These are phyloP conservation scores for Hippopotamus amphibius DNA, from an alignment of 2,113 vertebrate species.

Conservation along the genomic window DNA sequence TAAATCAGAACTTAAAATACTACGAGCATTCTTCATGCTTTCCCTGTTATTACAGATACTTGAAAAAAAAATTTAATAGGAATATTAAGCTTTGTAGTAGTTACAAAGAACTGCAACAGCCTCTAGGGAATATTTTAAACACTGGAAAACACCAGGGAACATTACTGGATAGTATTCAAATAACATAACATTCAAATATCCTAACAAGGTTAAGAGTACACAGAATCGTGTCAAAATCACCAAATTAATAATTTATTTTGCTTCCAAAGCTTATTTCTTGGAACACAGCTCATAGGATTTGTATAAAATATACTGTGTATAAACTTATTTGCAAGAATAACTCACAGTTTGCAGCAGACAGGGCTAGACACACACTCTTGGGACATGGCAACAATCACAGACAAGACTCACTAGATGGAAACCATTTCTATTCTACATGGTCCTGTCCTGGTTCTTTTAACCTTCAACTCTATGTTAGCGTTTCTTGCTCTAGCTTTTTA, in stretches of 20 bases:
- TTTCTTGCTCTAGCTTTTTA: neutral
- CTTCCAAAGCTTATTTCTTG: conserved; percentile 11
- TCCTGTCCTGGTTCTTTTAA: neutral
- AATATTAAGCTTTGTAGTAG: neutral
- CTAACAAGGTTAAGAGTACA: neutral
- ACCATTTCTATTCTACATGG: neutral
- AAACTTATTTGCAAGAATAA: neutral
- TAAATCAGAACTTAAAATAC: conserved; percentile 6
- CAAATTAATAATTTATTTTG: conserved; percentile 53
- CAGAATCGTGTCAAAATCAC: neutral
- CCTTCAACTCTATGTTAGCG: neutral
- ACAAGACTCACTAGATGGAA: too few species aligned
- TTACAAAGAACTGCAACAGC: neutral
- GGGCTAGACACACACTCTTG: neutral
- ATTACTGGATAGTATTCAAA: neutral
- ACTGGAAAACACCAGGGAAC: neutral
- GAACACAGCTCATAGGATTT: neutral
- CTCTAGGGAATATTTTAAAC: neutral
- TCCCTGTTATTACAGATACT: neutral
- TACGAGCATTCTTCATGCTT: conserved; percentile 3
- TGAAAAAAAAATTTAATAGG: conserved; percentile 10
- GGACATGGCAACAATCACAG: neutral
- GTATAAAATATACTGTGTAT: neutral
- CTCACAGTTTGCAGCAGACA: neutral
- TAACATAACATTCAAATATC: neutral